A percentile compares a stretch with the other conserved stretches of the same genome.
phyloP scores from a whole-genome alignment of 1,140 invertebrate species.

The Thaumatotibia leucotreta region DNA sequence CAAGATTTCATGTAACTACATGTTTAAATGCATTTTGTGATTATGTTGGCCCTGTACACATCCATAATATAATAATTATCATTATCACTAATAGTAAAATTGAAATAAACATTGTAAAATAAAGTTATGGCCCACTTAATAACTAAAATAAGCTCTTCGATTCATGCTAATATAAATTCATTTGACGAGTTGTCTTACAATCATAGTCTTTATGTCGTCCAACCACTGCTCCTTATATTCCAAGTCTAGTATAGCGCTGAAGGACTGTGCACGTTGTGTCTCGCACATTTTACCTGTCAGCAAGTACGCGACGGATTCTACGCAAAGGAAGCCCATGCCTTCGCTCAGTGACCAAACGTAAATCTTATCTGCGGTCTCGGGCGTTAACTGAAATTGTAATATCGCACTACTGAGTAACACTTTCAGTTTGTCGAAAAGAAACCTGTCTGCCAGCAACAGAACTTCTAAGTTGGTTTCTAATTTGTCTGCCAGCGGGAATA shows the following conservation, averaged over 20 bases:
- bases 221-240: conserved; percentile 69
- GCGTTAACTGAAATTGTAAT: conserved; percentile 66
- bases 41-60: not conserved
- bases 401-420: conserved; percentile 76
- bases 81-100: not conserved
- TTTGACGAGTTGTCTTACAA: conserved; percentile 54
- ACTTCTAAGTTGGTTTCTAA: conserved; percentile 80
- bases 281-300: conserved; percentile 71
- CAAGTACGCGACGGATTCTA: conserved; percentile 77
- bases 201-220: conserved; percentile 67
- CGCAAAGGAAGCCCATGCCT: conserved; percentile 76
- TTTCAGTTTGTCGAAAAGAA: conserved; percentile 78
- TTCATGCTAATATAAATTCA: conserved; percentile 16
- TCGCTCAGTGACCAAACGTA: conserved; percentile 78
- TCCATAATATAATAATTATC: not conserved
- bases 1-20: not conserved
- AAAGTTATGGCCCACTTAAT: not conserved
- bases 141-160: not conserved
- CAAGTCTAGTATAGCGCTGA: conserved; percentile 58
- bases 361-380: conserved; percentile 70
- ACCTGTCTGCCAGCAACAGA: conserved; percentile 80
- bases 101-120: not conserved
- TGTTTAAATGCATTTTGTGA: not conserved
- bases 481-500: conserved; percentile 65
- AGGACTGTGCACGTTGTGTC: conserved; percentile 47